Conservation (phyloP, 2,113 vertebrate species). For the Turnix velox region DNA sequence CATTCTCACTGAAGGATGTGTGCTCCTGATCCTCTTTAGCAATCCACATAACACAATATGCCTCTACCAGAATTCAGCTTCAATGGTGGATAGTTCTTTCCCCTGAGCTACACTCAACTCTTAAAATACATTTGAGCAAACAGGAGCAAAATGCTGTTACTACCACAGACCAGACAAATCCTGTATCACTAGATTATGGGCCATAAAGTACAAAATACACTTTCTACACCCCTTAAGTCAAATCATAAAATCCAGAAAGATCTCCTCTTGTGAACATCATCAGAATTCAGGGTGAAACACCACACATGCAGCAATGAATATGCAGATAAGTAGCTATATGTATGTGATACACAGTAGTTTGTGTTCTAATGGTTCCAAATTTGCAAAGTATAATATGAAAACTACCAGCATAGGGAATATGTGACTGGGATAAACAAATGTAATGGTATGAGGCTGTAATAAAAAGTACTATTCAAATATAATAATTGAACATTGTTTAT, state of each 20-base stretch:
- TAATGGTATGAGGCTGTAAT: not conserved
- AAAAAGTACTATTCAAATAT: conserved; percentile 24
- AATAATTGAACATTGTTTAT: conserved; percentile 6
- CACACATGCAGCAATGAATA: not conserved
- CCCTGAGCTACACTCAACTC: not conserved
- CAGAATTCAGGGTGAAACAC: not conserved
- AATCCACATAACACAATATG: not conserved
- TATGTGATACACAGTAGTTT: not conserved
- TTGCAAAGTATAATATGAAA: not conserved
- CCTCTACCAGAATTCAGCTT: not conserved
- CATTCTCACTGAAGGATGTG: not conserved
- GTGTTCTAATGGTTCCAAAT: not conserved
- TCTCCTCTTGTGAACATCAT: not conserved
- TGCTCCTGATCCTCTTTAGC: not conserved
- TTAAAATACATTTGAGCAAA: not conserved
- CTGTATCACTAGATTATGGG: not conserved
- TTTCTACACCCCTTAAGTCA: not conserved
- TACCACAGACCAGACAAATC: not conserved
- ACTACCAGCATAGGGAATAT: not conserved
- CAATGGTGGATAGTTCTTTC: not conserved
- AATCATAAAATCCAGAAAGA: not conserved
- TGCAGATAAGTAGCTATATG: not conserved
- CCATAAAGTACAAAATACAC: not conserved
- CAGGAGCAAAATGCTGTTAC: not conserved
- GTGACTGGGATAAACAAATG: conserved; percentile 4